These are phyloP conservation scores for Agapornis canus DNA, from an alignment of 2,797 vertebrate species.

Conservation along the genomic window DNA sequence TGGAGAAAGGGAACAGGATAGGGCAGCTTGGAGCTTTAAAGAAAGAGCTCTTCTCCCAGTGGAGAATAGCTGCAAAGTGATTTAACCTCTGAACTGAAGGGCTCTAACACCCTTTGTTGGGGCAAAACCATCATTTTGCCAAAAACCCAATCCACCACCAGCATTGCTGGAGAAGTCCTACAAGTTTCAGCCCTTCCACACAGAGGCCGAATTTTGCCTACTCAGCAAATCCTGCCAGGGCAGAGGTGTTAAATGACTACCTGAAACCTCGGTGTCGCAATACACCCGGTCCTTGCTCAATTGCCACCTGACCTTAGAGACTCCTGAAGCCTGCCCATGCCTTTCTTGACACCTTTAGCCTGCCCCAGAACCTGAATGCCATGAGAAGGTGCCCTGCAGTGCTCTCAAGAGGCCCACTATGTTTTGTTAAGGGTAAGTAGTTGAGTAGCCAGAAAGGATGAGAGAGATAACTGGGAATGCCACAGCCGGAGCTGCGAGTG, in stretches of 20 bases:
- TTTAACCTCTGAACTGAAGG: not conserved
- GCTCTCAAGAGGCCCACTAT: not conserved
- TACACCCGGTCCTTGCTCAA: not conserved
- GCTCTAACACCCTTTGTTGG: not conserved
- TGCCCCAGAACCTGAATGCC: not conserved
- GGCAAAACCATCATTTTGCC: not conserved
- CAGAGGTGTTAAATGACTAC: not conserved
- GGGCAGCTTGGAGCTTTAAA: not conserved
- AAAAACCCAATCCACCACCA: not conserved
- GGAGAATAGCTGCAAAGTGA: not conserved
- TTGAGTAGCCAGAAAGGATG: not conserved
- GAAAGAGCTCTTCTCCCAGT: not conserved
- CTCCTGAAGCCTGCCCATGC: not conserved
- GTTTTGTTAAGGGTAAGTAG: not conserved
- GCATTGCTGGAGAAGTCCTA: not conserved
- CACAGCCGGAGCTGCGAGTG: not conserved
- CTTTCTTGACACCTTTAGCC: not conserved
- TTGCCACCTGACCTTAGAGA: not conserved
- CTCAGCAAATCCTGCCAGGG: not conserved
- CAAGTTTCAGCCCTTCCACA: not conserved
- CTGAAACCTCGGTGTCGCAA: slow-evolving; percentile 1
- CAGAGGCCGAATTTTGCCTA: not conserved
- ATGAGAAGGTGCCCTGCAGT: not conserved
- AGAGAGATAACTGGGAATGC: not conserved
- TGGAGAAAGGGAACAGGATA: not conserved